Conservation (phyloP, 1,140 invertebrate species). For the Hyphantria cunea region DNA sequence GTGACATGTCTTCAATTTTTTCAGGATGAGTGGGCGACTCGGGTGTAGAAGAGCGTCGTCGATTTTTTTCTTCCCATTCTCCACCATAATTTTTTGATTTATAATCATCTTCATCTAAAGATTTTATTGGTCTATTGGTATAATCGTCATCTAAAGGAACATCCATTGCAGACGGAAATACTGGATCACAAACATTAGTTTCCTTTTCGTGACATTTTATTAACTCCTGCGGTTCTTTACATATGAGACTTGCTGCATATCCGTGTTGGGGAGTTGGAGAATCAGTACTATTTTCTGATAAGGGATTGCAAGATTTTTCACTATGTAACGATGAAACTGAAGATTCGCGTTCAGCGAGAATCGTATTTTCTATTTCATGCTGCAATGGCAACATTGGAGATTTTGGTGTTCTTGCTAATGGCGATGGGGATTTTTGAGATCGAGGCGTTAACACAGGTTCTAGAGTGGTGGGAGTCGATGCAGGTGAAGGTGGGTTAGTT, state of each 20-base stretch:
- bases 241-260: conserved; percentile 13
- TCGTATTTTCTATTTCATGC: conserved; percentile 34
- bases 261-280: conserved; percentile 10
- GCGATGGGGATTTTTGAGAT: conserved; percentile 51
- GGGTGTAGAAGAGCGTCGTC: conserved; percentile 67
- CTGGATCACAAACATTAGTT: conserved; percentile 31
- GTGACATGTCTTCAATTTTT: conserved; percentile 65
- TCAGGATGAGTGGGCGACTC: conserved; percentile 55
- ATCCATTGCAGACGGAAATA: conserved; percentile 36
- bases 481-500: conserved; percentile 31
- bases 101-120: conserved; percentile 55
- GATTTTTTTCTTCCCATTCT: conserved; percentile 63
- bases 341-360: conserved; percentile 22
- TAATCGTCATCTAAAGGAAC: conserved; percentile 38
- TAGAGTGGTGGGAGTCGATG: conserved; percentile 21
- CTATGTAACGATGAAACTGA: conserved; percentile 34
- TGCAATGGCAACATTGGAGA: conserved; percentile 43
- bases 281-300: conserved; percentile 28
- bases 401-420: conserved; percentile 60
- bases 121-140: conserved; percentile 42
- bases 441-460: conserved; percentile 34
- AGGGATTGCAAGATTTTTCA: conserved; percentile 28
- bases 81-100: conserved; percentile 60
- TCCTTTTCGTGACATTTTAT: conserved; percentile 42
- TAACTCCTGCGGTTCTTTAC: conserved; percentile 39